phyloP scores from a whole-genome alignment of 1,140 invertebrate species.

The Sinella curviseta region DNA sequence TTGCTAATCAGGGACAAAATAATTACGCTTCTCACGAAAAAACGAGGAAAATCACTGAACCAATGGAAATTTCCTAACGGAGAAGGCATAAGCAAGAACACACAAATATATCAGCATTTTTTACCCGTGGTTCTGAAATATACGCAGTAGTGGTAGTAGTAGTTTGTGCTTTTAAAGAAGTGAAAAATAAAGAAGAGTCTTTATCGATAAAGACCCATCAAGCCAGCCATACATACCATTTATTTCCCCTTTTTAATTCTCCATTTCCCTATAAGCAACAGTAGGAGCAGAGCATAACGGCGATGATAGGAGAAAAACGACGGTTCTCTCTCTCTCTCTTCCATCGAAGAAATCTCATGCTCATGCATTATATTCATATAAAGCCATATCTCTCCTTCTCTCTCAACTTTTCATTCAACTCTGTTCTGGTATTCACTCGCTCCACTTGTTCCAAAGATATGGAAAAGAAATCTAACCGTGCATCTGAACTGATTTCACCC shows the following conservation, averaged over 20 bases:
- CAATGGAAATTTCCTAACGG: no score
- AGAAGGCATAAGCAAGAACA: not conserved
- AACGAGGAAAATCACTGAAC: not conserved
- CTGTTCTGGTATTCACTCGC: slow-evolving; percentile 1
- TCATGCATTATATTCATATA: not conserved
- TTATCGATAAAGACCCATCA: slow-evolving; percentile 7
- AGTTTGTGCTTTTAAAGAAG: not conserved
- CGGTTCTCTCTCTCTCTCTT: not conserved
- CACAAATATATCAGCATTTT: no score
- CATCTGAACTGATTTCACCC: slow-evolving; percentile 20
- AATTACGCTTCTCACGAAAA: slow-evolving; percentile 7
- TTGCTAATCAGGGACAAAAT: slow-evolving; percentile 16
- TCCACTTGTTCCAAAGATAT: not conserved
- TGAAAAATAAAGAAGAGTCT: not conserved
- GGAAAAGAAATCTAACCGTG: slow-evolving; percentile 7
- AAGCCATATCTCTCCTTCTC: not conserved
- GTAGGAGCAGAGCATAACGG: not conserved
- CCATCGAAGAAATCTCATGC: not conserved
- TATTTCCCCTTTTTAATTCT: slow-evolving; percentile 14
- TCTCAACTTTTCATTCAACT: not conserved
- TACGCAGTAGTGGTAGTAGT: no score
- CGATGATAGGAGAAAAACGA: not conserved
- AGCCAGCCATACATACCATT: not conserved
- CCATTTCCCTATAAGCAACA: not conserved
- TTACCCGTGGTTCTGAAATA: no score